Conservation (phyloP, 2,888 invertebrate genomes). For the Tanytarsus gracilentus region DNA sequence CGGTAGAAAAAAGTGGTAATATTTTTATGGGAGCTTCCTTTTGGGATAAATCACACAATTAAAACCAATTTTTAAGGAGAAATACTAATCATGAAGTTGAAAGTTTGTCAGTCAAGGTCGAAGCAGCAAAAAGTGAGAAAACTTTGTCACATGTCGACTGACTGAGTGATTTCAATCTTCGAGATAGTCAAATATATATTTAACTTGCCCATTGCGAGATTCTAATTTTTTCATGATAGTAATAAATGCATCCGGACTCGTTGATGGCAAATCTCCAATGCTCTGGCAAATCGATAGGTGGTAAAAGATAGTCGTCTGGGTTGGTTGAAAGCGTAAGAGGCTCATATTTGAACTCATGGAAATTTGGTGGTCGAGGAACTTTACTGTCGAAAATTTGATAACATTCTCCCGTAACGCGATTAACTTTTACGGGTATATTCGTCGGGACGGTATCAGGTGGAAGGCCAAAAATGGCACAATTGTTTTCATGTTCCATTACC, state of each 20-base stretch:
- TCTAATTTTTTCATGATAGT: slow-evolving; percentile 75
- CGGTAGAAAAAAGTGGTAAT: slow-evolving; percentile 42
- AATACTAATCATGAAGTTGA: too few relatives aligned
- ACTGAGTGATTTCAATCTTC: too few relatives aligned
- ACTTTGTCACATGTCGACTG: too few relatives aligned
- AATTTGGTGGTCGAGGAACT: slow-evolving; percentile 38
- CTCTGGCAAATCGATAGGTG: slow-evolving; percentile 60
- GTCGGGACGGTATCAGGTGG: slow-evolving; percentile 38
- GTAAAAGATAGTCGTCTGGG: slow-evolving; percentile 39
- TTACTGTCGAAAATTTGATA: slow-evolving; percentile 37
- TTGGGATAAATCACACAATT: too few relatives aligned
- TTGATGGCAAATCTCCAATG: slow-evolving; percentile 84
- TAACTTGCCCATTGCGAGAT: slow-evolving; percentile 79
- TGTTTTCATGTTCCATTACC: slow-evolving; percentile 39
- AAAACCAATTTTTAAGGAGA: too few relatives aligned
- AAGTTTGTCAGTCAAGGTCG: too few relatives aligned
- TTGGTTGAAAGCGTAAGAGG: slow-evolving; percentile 34
- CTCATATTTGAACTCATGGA: slow-evolving; percentile 30
- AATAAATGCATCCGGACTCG: slow-evolving; percentile 75
- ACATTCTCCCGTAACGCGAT: slow-evolving; percentile 41
- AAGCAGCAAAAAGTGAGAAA: too few relatives aligned
- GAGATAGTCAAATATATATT: too few relatives aligned
- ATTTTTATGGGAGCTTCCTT: slow-evolving; percentile 51
- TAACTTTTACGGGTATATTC: slow-evolving; percentile 39
- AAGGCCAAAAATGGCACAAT: slow-evolving; percentile 40